Base-by-base conservation (phyloP, 1,140 invertebrate species). In the Meloidogyne hapla region DNA sequence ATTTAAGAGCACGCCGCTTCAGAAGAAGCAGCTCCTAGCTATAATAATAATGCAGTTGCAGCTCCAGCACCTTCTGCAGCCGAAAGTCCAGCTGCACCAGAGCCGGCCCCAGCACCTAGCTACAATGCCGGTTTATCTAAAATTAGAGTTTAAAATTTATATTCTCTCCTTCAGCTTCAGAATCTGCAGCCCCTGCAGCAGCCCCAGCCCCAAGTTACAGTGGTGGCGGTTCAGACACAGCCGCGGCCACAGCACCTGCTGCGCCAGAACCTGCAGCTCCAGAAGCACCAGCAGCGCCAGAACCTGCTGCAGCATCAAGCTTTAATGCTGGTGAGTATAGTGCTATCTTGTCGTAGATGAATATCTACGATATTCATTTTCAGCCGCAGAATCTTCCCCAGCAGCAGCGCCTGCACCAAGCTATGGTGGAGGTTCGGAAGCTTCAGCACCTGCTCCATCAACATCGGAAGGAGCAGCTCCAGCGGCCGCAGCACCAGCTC, bases 181-280 rank as follows among this genome's bases (percentile, higher is more conserved):
- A 56, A 56, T 5, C 81, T 8, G 28, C 26, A 38, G 78, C 69
- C 13, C 78, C 77, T 33, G 81, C 77, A 13, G 80, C 81, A 77
- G 78, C 81, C 69, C 67, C 77, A 42, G 76, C 71, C 1, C 75
- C 28, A 25, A 40, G 21, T 28, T 77, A 25, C n/a, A n/a, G n/a
- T 38, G 18, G 21, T 23, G 69, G 33, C 33, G 33, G 33, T n/a
- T n/a, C n/a, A 3, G 33, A 33, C 33, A 76, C 69, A n/a, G 75
- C 75, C 45, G 40, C 78, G n/a, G 78, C 78, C 18, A 63, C 70
- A n/a, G 38, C 73, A 28, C 42, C 67, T 12, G 26, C 25, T 26
- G 15, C 61, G 25, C 76, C 69, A 80, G 61, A 77, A n/a, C 63
- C 63, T 38, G 18, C 76, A 9, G 73, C 56, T 42, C 61, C 76